Base-by-base conservation (phyloP, 1,140 invertebrate genomes). In the Drosophila ogumai region DNA sequence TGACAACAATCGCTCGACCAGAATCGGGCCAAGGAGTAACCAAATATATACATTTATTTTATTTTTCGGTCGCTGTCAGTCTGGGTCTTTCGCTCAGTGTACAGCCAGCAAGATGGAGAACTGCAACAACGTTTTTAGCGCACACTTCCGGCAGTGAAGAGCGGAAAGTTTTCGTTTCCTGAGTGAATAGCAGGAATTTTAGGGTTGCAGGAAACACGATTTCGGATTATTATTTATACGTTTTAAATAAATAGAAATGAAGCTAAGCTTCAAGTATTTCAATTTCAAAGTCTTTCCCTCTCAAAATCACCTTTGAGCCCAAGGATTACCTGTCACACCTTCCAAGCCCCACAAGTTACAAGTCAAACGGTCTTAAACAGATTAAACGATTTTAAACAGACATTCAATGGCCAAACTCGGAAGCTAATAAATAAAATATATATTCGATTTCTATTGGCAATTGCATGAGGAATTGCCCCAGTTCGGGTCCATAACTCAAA, bases 1-100 rank as follows among this genome's bases (percentile, higher is more conserved):
- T 68, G 73, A 66, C 73, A 78, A 77, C 74, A 78, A 71, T 52
- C 49, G 55, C 25, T 63, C 19, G 34, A 54, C 43, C 63, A 36
- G 66, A 72, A 50, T 41, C 67, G 34, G 60, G 59, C 52, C 71
- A 75, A 75, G 57, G 31, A 57, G 38, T 44, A 44, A 63, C 52
- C 44, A 66, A 75, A 28, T 38, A 55, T n/a, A 38, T 36, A 32
- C 9, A 22, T 10, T 31, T 47, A 49, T 15, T 19, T 17, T 7
- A 7, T 5, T 13, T 54, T 17, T 13, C n/a, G 6, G 4, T 13
- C 0, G 9, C 3, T 55, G 49, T 52, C 28, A 19, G 32, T 38
- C 36, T 6, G n/a, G 12, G 12, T 10, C 3, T 32, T 61, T 74
- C 34, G 13, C 19, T 43, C 38, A 52, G 69, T 60, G 38, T 72